phyloP scores from a whole-genome alignment of 2,113 vertebrate genomes.

The Picathartes gymnocephalus region DNA sequence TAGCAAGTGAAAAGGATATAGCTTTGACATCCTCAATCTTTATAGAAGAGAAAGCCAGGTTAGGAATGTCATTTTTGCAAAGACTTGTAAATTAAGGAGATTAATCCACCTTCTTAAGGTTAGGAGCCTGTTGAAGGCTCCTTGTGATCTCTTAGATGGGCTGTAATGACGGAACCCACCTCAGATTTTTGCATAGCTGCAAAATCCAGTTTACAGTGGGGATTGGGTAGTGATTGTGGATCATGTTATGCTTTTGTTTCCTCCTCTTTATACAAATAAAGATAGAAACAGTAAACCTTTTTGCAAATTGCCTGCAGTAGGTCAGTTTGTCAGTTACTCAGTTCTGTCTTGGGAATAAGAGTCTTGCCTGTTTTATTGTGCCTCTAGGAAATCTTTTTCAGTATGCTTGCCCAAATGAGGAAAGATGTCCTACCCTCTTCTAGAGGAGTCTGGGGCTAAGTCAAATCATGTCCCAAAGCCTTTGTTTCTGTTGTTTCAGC shows the following conservation, averaged over 20 bases:
- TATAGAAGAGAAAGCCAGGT: background rate
- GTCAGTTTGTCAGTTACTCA: background rate
- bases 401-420: background rate
- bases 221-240: background rate
- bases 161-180: background rate
- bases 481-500: background rate
- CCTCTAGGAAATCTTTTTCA: background rate
- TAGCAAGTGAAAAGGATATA: background rate
- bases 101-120: background rate
- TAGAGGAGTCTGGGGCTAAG: background rate
- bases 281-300: background rate
- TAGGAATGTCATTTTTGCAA: background rate
- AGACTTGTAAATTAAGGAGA: background rate
- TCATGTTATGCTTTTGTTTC: fast-evolving
- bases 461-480: background rate
- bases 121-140: background rate
- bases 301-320: background rate
- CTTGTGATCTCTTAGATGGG: background rate
- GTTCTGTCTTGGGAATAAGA: background rate
- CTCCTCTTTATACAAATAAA: background rate
- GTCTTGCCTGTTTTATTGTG: background rate
- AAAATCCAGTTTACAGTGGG: background rate
- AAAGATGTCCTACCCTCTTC: background rate
- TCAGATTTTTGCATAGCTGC: background rate
- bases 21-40: background rate